phyloP scores from a whole-genome alignment of 92 coral and sea anemone genomes.

The Nematostella vectensis region DNA sequence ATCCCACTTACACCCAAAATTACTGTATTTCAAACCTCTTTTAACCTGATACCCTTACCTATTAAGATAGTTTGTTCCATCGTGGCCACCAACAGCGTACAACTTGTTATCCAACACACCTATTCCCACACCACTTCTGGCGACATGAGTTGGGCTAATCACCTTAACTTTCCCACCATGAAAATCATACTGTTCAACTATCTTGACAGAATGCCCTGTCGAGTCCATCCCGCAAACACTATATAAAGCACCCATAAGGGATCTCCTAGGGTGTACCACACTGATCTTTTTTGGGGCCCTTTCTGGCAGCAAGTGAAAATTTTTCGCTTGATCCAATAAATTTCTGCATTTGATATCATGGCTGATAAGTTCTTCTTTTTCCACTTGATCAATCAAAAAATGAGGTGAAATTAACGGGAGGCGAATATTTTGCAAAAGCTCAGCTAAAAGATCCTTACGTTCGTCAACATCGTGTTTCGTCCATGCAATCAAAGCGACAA shows the following conservation, averaged over 20 bases:
- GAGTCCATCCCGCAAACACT: constrained; percentile 88
- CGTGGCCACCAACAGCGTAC: constrained; percentile 80
- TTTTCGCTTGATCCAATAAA: constrained; percentile 77
- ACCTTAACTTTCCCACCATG: constrained; percentile 58
- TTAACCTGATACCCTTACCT: constrained; percentile 32
- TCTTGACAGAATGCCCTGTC: constrained; percentile 69
- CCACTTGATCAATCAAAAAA: constrained; percentile 75
- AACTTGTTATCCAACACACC: constrained; percentile 59
- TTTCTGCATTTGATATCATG: constrained; percentile 68
- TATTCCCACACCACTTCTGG: constrained; percentile 70
- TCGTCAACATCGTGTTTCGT: constrained; percentile 56
- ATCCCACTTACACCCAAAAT: too few species aligned
- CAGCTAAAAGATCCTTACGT: constrained; percentile 56
- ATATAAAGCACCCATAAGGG: constrained; percentile 45
- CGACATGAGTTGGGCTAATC: constrained; percentile 50
- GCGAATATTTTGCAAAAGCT: constrained; percentile 55
- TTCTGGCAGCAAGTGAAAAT: constrained; percentile 79
- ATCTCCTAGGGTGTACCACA: constrained; percentile 42
- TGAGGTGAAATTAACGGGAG: constrained; percentile 79
- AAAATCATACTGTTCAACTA: constrained; percentile 69
- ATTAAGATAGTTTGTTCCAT: constrained; percentile 59
- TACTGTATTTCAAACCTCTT: too few species aligned
- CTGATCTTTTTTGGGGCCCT: constrained; percentile 26
- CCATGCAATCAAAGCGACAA: constrained; percentile 76
- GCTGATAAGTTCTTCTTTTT: constrained; percentile 84